Evolutionary conservation across 2,888 invertebrate genomes (phyloP).

Genomic region (Notocelia uddmanniana): DNA sequence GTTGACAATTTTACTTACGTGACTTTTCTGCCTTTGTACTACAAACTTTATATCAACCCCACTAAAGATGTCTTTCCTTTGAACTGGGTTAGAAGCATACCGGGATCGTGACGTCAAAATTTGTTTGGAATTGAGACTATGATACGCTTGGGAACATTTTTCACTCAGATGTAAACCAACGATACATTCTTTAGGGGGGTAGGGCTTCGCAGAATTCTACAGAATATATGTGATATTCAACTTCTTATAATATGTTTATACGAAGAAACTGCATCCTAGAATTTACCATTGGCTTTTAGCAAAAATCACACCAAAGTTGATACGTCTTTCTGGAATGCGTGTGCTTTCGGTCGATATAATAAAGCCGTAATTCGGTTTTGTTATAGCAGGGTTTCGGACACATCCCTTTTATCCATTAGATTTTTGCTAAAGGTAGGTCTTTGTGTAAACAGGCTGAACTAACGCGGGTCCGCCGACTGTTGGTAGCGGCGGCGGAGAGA

Average conservation of each 20-base stretch:
- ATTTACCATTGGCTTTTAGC: no score
- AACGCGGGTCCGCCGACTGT: constrained; percentile 88
- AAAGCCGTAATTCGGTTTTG: no score
- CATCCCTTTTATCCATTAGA: neutral
- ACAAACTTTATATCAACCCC: neutral
- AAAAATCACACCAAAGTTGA: no score
- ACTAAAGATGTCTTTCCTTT: constrained; percentile 10
- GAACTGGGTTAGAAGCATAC: neutral
- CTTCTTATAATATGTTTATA: neutral
- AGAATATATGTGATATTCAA: constrained; percentile 82
- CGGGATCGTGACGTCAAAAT: constrained; percentile 21
- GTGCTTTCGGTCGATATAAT: no score
- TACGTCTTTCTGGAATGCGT: no score
- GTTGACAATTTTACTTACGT: constrained; percentile 59
- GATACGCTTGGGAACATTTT: constrained; percentile 39
- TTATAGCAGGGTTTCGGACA: neutral
- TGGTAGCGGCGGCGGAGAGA: constrained; percentile 87
- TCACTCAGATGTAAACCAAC: constrained; percentile 16
- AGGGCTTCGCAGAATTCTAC: neutral
- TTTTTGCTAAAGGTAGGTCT: neutral
- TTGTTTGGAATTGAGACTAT: constrained; percentile 28
- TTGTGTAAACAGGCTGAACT: constrained; percentile 86
- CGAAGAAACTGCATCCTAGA: no score
- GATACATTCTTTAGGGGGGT: neutral
- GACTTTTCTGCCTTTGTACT: constrained; percentile 10